Evolutionary conservation across 35 echinoderm and acorn worm species (phyloP).

Genomic region (Heliocidaris tuberculata): DNA sequence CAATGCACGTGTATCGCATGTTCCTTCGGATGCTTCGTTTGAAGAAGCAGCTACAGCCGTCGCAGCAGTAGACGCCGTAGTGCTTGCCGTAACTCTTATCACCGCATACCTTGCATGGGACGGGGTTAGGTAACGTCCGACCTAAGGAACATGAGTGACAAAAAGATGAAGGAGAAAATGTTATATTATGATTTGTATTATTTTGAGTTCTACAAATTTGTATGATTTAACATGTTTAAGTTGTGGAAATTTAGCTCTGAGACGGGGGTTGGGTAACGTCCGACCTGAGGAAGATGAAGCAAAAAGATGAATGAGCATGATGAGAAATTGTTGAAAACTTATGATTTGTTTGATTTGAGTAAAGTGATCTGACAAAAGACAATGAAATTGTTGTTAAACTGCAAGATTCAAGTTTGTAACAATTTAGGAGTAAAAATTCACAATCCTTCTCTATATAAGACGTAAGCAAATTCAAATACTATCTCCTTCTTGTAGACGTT

Average conservation of each 20-base stretch:
- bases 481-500: not conserved
- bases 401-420: no score
- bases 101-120: constrained; percentile 85
- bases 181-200: no score
- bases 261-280: no score
- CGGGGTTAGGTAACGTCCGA: constrained; percentile 85
- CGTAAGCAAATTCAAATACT: not conserved
- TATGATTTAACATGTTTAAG: no score
- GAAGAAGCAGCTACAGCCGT: constrained; percentile 96
- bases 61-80: constrained; percentile 98
- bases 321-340: no score
- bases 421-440: not conserved
- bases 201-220: no score
- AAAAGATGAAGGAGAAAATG: not conserved
- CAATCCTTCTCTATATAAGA: not conserved
- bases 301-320: no score
- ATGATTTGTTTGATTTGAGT: no score
- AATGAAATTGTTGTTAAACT: no score
- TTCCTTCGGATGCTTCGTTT: constrained; percentile 93
- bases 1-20: constrained; percentile 96
- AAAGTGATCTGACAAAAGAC: no score
- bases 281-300: no score
- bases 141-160: constrained; percentile 51
- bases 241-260: no score
- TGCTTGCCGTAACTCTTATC: constrained; percentile 98